Base-by-base conservation (phyloP, 2,797 vertebrate species). In the Oceanodroma leucorhoa region DNA sequence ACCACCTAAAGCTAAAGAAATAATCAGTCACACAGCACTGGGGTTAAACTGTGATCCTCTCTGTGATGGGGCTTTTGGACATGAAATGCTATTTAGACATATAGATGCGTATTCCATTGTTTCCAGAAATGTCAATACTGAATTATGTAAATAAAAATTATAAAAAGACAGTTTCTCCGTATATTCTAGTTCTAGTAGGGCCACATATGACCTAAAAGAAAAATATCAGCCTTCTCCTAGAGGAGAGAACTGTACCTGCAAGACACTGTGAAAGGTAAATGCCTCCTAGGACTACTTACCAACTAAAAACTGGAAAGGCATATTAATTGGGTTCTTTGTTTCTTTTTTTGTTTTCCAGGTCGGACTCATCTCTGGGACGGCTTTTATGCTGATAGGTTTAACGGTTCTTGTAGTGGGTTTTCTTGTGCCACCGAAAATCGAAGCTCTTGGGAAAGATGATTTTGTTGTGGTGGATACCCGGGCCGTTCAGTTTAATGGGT, bases 371-470 rank as follows among this genome's bases (percentile, higher is more conserved):
- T 99, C 98, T 4, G 99, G 99, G 73, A 97, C 94, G 13, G 94
- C 99, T 97, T 99, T 99, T 66, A 97, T 99, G 97, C 97, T 99
- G 69, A 98, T 99, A 2, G 99, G 99, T 87, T 92, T 99, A 75
- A 97, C 99, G 9, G 98, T 99, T 82, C 98, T 99, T 80, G 96
- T 99, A 54, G 99, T 99, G 94, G 99, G 99, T 88, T 99, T 99
- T 70, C 98, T 98, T 32, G 99, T 99, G 84, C 98, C 99, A 38
- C 97, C 98, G 0, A 99, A 98, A 97, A 99, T 99, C 0, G 99
- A 99, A 97, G 99, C 99, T 21, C 99, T 99, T 48, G 99, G 99
- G 3, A 99, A 98, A 88, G 99, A 99, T 60, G 99, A 99, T 98
- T 98, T 99, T 62, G 97, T 98, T 48, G 98, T 99, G 57, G 98